phyloP scores from a whole-genome alignment of 2,113 vertebrate genomes.

The Cottus gobio region DNA sequence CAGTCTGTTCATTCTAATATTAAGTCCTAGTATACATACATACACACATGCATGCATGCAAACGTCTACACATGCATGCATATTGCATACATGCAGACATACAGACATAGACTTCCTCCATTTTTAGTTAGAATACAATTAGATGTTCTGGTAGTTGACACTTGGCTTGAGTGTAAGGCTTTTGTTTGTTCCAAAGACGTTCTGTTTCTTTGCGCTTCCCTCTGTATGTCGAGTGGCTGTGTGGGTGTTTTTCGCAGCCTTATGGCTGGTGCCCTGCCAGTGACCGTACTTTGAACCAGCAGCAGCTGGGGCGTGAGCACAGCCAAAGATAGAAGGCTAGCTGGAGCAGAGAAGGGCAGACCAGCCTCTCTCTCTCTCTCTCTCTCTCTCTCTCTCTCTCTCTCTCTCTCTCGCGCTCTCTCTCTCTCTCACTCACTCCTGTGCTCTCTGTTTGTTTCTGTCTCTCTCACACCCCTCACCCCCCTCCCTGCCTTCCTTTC shows the following conservation, averaged over 20 bases:
- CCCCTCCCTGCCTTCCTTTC: slow-evolving; percentile 25
- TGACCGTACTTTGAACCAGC: slow-evolving; percentile 88
- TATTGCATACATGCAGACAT: neutral
- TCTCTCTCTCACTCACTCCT: slow-evolving; percentile 21
- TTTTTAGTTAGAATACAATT: neutral
- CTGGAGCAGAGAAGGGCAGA: slow-evolving; percentile 37
- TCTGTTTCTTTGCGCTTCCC: slow-evolving; percentile 67
- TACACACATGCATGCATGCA: neutral
- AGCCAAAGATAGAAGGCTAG: slow-evolving; percentile 80
- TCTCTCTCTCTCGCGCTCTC: slow-evolving; percentile 27
- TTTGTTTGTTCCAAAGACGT: slow-evolving; percentile 70
- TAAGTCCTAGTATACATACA: no score
- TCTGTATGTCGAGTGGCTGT: slow-evolving; percentile 64
- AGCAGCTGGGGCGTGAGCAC: slow-evolving; percentile 80
- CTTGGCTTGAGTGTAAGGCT: slow-evolving; percentile 28
- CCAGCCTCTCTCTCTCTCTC: slow-evolving; percentile 35
- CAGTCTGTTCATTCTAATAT: no score
- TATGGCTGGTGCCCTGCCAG: slow-evolving; percentile 77
- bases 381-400: slow-evolving; percentile 20
- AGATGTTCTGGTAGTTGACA: slow-evolving; percentile 7
- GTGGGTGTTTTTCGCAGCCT: slow-evolving; percentile 71
- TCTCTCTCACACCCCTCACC: slow-evolving; percentile 19
- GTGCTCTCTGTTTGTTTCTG: slow-evolving; percentile 15
- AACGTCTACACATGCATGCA: neutral
- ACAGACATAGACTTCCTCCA: neutral